Conservation (phyloP, 2,888 invertebrate species). For the Artemia sp. region DNA sequence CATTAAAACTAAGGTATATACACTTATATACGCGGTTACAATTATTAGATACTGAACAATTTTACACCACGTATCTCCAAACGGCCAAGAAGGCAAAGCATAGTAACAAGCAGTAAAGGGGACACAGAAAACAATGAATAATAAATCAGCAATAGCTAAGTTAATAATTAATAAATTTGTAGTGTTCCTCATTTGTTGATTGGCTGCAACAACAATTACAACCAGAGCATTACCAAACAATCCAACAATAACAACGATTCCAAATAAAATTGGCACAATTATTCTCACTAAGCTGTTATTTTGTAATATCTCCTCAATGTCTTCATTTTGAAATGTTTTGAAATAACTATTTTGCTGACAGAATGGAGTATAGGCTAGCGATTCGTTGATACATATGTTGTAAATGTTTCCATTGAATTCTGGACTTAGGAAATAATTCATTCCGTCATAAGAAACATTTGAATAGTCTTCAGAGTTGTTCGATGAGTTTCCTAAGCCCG, state of each 20-base stretch:
- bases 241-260: conserved; percentile 69
- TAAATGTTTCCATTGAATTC: not conserved
- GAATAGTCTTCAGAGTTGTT: too few species aligned
- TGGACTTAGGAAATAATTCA: too few species aligned
- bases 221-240: conserved; percentile 73
- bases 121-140: conserved; percentile 82
- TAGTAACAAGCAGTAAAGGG: conserved; percentile 85
- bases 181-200: conserved; percentile 79
- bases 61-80: conserved; percentile 76
- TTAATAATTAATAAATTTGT: conserved; percentile 82
- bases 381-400: not conserved
- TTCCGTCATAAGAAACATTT: too few species aligned
- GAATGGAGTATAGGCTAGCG: not conserved
- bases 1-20: conserved; percentile 85
- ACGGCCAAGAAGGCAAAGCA: conserved; percentile 71
- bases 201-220: conserved; percentile 67
- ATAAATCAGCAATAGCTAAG: conserved; percentile 69
- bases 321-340: not conserved
- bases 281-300: not conserved
- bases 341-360: not conserved
- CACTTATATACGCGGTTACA: conserved; percentile 79
- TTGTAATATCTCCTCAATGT: not conserved
- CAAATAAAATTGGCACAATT: conserved; percentile 60
- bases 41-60: conserved; percentile 77
- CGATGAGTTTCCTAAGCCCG: too few species aligned